Conservation (phyloP, 2,113 vertebrate species). For the Semnornis frantzii region DNA sequence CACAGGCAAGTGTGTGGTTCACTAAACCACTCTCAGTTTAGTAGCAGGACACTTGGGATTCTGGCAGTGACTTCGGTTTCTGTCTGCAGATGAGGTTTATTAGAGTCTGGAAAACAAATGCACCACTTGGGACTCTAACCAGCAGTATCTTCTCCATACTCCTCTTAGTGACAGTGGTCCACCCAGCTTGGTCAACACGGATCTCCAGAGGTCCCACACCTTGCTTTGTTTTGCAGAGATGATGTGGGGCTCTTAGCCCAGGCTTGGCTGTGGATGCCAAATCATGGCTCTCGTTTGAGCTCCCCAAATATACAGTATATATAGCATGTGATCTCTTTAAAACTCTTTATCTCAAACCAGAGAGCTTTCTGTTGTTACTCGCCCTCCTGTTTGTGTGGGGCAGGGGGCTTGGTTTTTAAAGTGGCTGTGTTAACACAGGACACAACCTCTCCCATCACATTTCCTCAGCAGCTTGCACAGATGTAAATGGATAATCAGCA, state of each 20-base stretch:
- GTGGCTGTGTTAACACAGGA: too few relatives aligned
- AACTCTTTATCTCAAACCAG: too few relatives aligned
- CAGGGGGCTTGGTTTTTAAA: too few relatives aligned
- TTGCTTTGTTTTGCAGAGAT: not conserved
- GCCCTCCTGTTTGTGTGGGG: too few relatives aligned
- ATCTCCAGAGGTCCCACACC: not conserved
- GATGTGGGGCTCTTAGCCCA: not conserved
- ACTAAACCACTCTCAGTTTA: not conserved
- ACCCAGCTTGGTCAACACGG: fast-evolving
- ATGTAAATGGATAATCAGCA: not conserved
- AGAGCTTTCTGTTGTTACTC: too few relatives aligned
- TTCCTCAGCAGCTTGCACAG: not conserved
- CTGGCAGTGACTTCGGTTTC: not conserved
- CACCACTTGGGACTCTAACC: not conserved
- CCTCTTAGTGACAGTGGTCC: not conserved
- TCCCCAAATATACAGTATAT: not conserved
- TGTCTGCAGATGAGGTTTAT: not conserved
- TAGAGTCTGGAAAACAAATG: not conserved
- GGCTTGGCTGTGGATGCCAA: not conserved
- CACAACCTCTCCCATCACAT: not conserved
- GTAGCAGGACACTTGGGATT: not conserved
- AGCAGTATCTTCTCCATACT: not conserved
- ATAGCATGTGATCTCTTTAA: too few relatives aligned
- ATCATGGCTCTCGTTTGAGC: not conserved
- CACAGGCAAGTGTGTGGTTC: not conserved